These are phyloP conservation scores for Proteles cristata DNA, from an alignment of 2,113 vertebrate genomes.

Conservation along the genomic window DNA sequence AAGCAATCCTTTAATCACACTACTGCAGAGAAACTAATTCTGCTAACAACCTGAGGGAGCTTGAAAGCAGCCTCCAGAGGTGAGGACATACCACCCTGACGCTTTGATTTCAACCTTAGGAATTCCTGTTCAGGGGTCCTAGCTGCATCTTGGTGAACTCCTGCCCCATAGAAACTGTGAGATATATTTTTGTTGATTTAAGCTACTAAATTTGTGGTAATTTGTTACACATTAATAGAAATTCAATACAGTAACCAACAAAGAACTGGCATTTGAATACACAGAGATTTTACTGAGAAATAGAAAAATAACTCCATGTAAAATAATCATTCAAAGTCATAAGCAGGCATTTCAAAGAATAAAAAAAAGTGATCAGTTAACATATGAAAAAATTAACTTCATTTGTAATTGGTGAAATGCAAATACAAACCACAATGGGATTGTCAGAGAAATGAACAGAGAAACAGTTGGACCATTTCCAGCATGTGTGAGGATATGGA, in stretches of 20 bases:
- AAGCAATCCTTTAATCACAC: neutral
- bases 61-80: neutral
- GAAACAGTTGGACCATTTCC: neutral
- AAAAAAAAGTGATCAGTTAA: neutral
- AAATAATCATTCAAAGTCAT: neutral
- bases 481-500: neutral
- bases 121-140: neutral
- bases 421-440: neutral
- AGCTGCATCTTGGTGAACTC: neutral
- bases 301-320: neutral
- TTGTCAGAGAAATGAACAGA: neutral
- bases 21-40: neutral
- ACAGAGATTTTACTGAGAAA: neutral
- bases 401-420: neutral
- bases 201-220: neutral
- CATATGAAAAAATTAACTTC: neutral
- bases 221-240: neutral
- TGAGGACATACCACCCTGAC: neutral
- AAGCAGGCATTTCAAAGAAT: neutral
- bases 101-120: neutral
- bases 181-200: neutral
- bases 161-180: neutral
- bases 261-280: neutral
- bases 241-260: neutral
- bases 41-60: neutral